Base-by-base conservation (phyloP, 1,140 invertebrate species). In the Macrocentrus cingulum region DNA sequence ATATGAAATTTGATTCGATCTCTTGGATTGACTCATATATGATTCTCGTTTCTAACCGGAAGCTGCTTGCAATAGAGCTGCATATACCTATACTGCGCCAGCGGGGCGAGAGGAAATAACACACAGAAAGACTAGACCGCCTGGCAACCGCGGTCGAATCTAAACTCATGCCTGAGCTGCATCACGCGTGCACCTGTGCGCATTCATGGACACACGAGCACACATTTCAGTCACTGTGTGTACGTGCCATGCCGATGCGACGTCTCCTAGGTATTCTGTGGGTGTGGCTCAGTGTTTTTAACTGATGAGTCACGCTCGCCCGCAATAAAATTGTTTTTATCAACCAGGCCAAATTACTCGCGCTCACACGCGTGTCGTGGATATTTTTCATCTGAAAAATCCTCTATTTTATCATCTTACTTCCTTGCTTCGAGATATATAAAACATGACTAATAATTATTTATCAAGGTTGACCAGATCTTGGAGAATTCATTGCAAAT, bases 141-240 rank as follows among this genome's bases (percentile, higher is more conserved):
- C 25, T 58, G 37, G 56, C 48, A 58, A 58, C 56, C 22, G 37
- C 13, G 22, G n/a, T 23, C 15, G 6, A 18, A 51, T 58, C 56
- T 58, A 51, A 58, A 58, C 56, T 58, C 23, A 41, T 58, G 39
- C 56, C 39, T 49, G 15, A 32, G 39, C 48, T 39, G 39, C 56
- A 58, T 51, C 48, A 51, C 48, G 48, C 23, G 41, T 58, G 46
- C 48, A 58, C 56, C 56, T 58, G 56, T 51, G 48, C 48, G 39
- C 39, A 13, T 51, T 42, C 48, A 58, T 51, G 48, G 48, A 58
- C 56, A 37, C 32, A 34, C 56, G 45, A 45, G 19, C 49, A 34
- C 46, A 29, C 46, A 57, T 50, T 29, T 20, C 19, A 50, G 29
- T n/a, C 13, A 44, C 13, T n/a, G n/a, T n/a, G n/a, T n/a, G n/a